Conservation (phyloP, 2,888 invertebrate genomes). For the Adelphocoris suturalis region DNA sequence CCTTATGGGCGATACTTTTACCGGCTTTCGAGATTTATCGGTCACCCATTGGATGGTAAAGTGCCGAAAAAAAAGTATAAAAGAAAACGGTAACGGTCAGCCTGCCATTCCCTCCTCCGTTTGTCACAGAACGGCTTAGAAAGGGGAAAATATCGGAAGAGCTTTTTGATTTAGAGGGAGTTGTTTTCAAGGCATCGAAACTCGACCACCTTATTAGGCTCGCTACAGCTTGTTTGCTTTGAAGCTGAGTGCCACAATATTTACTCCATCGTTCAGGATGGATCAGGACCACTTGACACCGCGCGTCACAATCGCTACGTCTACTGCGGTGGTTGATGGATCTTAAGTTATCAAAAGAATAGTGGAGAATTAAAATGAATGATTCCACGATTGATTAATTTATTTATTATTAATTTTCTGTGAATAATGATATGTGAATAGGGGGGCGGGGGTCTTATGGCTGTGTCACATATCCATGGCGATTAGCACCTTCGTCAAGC, state of each 20-base stretch:
- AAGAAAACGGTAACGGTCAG: not conserved
- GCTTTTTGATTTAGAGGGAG: constrained; percentile 14
- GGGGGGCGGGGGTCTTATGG: too few relatives aligned
- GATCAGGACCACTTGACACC: not conserved
- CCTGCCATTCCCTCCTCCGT: constrained; percentile 8
- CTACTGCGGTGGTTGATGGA: not conserved
- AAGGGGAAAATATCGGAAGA: constrained; percentile 22
- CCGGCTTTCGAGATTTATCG: not conserved
- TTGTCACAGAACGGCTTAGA: constrained; percentile 1
- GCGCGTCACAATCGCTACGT: not conserved
- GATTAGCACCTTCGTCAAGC: too few relatives aligned
- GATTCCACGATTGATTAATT: too few relatives aligned
- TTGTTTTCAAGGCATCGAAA: constrained; percentile 26
- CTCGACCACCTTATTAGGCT: constrained; percentile 35
- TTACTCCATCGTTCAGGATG: constrained; percentile 31
- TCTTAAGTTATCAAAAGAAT: not conserved
- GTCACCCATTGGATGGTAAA: not conserved
- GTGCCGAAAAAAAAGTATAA: not conserved
- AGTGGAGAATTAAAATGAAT: too few relatives aligned
- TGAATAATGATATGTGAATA: too few relatives aligned
- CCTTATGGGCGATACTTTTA: constrained; percentile 22
- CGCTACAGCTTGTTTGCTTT: not conserved
- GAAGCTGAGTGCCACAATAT: constrained; percentile 33
- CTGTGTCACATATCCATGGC: too few relatives aligned
- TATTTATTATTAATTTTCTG: too few relatives aligned